Evolutionary conservation across 2,888 invertebrate species (phyloP).

Genomic region (Drosophila hamatofila): DNA sequence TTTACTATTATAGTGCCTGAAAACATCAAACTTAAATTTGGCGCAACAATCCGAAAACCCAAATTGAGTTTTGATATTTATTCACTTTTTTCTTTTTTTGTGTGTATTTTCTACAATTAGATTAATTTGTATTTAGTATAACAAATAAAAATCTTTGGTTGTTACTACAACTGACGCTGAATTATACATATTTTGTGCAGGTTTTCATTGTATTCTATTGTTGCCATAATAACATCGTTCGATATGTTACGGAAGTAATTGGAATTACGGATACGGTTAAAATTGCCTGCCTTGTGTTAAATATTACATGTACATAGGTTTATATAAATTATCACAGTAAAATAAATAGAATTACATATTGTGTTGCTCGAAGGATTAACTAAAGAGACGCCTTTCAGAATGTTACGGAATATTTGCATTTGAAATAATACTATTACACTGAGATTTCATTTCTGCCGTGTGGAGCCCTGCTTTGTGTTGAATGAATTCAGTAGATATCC

Average conservation of each 20-base stretch:
- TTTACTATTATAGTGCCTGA: constrained; percentile 40
- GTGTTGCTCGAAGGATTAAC: constrained; percentile 40
- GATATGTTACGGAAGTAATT: constrained; percentile 34
- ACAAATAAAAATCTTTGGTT: constrained; percentile 77
- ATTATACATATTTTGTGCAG: constrained; percentile 49
- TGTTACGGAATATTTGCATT: constrained; percentile 15
- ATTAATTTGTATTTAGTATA: constrained; percentile 33
- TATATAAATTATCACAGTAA: constrained; percentile 81
- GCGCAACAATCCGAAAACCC: constrained; percentile 63
- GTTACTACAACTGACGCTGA: constrained; percentile 75
- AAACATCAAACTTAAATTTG: constrained; percentile 68
- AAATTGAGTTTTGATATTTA: constrained; percentile 27
- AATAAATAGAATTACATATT: constrained; percentile 72
- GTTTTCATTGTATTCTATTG: constrained; percentile 26
- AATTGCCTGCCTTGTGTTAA: constrained; percentile 29
- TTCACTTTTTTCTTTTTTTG: background rate
- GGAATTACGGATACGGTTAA: constrained; percentile 18
- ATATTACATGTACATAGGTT: constrained; percentile 45
- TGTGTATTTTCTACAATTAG: constrained; percentile 32
- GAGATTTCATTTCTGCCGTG: constrained; percentile 24
- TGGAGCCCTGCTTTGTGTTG: constrained; percentile 18
- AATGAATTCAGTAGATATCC: constrained; percentile 5
- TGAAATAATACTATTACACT: constrained; percentile 58
- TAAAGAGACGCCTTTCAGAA: constrained; percentile 35
- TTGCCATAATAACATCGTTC: constrained; percentile 12